Evolutionary conservation across 2,113 vertebrate genomes (phyloP).

Genomic region (Panurus biarmicus): DNA sequence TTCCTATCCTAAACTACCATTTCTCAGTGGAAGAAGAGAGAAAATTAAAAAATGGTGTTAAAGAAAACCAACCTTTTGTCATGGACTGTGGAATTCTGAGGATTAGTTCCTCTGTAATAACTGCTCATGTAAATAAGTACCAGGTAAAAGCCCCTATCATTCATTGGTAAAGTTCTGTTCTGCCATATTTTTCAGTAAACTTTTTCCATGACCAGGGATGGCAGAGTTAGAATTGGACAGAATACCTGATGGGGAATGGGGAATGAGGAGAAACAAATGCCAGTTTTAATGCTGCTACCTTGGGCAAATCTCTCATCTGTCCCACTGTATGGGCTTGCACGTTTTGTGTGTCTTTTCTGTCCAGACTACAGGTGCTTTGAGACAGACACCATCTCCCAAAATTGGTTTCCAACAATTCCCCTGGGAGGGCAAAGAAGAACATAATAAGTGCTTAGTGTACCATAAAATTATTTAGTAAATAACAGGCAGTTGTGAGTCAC

Average conservation of each 20-base stretch:
- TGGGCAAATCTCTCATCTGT: not conserved
- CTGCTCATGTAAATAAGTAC: not conserved
- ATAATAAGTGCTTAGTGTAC: not conserved
- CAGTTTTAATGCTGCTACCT: not conserved
- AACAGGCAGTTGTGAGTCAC: constrained; percentile 23
- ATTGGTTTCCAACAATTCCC: not conserved
- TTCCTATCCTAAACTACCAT: not conserved
- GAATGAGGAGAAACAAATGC: not conserved
- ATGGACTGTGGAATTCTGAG: not conserved
- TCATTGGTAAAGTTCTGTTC: not conserved
- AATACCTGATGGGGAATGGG: not conserved
- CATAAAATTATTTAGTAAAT: constrained; percentile 42
- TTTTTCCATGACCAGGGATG: not conserved
- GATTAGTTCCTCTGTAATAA: not conserved
- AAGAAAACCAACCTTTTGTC: not conserved
- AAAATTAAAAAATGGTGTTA: not conserved
- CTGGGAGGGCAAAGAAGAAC: not conserved
- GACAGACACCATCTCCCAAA: not conserved
- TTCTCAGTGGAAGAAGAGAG: not conserved
- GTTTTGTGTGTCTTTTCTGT: not conserved
- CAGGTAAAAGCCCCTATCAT: not conserved
- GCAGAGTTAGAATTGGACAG: not conserved
- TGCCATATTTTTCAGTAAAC: not conserved
- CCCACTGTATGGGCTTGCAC: not conserved
- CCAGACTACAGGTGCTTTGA: not conserved